These are phyloP conservation scores for Candidula unifasciata DNA, from an alignment of 2,888 invertebrate genomes.

Conservation along the genomic window DNA sequence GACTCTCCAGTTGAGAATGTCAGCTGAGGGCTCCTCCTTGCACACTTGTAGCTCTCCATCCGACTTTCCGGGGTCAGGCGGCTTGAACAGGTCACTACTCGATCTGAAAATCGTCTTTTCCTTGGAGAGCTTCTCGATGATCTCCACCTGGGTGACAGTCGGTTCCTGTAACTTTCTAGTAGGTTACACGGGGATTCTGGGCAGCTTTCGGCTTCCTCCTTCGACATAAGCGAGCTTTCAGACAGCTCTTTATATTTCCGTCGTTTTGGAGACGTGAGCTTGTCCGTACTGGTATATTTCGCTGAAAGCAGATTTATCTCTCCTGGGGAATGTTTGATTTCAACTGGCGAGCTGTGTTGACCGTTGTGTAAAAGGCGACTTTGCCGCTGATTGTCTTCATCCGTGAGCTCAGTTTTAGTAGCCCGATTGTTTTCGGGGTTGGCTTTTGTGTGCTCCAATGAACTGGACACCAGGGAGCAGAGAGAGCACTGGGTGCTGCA, in stretches of 20 bases:
- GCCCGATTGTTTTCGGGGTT: background rate
- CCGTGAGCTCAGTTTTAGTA: background rate
- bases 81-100: background rate
- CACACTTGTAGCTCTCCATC: background rate
- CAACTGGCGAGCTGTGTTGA: too few relatives aligned
- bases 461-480: background rate
- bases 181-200: background rate
- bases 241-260: background rate
- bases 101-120: background rate
- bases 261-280: slow-evolving; percentile 3
- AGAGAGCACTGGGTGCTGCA: background rate
- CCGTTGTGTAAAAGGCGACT: too few relatives aligned
- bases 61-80: background rate
- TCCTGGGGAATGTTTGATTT: background rate
- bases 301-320: background rate
- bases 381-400: background rate
- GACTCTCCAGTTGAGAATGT: slow-evolving; percentile 28
- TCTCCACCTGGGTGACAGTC: background rate
- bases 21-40: slow-evolving; percentile 2
- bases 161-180: background rate
- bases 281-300: background rate
- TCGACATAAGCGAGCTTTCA: background rate
- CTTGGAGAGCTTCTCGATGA: background rate
- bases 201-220: background rate
- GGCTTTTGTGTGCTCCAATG: background rate